A percentile compares a stretch with the other conserved stretches of the same genome.
phyloP scores from a whole-genome alignment of 2,797 vertebrate species.

The Gymnopithys bicolor region DNA sequence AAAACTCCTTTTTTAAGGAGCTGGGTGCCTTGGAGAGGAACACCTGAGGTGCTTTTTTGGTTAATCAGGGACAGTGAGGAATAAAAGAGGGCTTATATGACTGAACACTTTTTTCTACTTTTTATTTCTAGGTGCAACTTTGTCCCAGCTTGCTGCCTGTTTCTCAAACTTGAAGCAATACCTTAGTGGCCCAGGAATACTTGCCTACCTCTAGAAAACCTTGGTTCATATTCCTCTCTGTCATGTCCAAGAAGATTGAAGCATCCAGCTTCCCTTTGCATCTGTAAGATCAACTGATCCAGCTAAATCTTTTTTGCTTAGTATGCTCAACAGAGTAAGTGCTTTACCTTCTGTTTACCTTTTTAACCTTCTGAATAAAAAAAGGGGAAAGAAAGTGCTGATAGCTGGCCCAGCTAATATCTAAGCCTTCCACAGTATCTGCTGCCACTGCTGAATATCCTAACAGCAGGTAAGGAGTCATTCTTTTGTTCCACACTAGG shows the following conservation, averaged over 20 bases:
- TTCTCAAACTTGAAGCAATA: neutral
- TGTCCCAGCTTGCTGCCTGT: neutral
- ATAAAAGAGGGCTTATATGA: neutral
- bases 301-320: neutral
- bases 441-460: neutral
- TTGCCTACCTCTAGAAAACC: neutral
- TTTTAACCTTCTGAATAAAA: too few species aligned
- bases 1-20: neutral
- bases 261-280: neutral
- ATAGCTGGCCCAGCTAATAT: neutral
- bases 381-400: neutral
- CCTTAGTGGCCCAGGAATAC: neutral
- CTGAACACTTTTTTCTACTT: neutral
- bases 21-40: neutral
- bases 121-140: neutral
- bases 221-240: neutral
- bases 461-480: neutral
- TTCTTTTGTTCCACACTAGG: neutral
- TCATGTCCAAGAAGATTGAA: neutral
- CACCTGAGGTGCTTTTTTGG: neutral
- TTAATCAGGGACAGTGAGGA: neutral
- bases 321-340: rapidly evolving
- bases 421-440: neutral
- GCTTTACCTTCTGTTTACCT: neutral
- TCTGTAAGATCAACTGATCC: neutral